Percentiles rank a stretch among this genome's conserved stretches.
Conservation (phyloP, 2,888 invertebrate genomes). For the Nephrotoma appendiculata region DNA sequence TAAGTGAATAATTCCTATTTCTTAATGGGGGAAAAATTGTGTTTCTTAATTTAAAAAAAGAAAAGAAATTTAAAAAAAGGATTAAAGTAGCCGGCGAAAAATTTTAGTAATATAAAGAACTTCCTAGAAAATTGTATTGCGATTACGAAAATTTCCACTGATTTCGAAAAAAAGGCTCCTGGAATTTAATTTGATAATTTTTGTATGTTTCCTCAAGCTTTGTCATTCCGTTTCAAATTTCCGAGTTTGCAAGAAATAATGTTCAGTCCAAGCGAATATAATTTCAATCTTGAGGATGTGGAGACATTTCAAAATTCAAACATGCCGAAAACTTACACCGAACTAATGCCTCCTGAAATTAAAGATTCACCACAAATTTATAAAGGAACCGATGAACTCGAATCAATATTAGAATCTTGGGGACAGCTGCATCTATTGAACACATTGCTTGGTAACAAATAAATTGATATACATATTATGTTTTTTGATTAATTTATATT, state of each 20-base stretch:
- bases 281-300: background rate
- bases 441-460: background rate
- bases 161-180: too few species aligned
- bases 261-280: background rate
- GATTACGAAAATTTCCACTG: too few species aligned
- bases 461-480: background rate
- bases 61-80: too few species aligned
- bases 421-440: background rate
- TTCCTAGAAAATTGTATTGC: too few species aligned
- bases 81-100: too few species aligned
- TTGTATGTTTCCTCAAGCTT: background rate
- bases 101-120: too few species aligned
- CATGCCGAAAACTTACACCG: background rate
- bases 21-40: too few species aligned
- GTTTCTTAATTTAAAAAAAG: too few species aligned
- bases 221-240: background rate
- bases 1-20: too few species aligned
- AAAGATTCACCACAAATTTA: background rate
- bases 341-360: background rate
- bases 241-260: background rate
- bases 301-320: background rate
- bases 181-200: too few species aligned
- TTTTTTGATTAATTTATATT: background rate
- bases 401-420: background rate
- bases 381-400: background rate